Base-by-base conservation (phyloP, 1,140 invertebrate genomes). In the Heliconius congener region DNA sequence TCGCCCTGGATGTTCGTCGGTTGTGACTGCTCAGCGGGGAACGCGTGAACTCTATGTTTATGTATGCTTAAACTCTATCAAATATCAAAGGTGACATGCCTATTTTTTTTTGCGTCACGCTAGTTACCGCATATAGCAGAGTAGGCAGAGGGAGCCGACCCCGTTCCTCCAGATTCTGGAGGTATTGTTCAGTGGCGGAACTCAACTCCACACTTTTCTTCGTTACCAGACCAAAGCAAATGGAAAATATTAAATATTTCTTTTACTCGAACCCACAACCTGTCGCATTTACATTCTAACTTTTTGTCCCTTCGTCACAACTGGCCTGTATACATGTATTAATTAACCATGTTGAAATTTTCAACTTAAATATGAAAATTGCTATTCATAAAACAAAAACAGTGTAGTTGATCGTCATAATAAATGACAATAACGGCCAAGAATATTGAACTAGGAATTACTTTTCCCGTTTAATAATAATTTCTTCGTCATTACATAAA, bases 11-110 rank as follows among this genome's bases (percentile, higher is more conserved):
- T 81, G 70, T 84, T 77, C 86, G 85, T 87, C 89, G 92, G 88
- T 88, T 90, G 91, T 88, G 87, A 82, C 86, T 81, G 82, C 93
- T 77, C 92, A 90, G 90, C 90, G 87, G 91, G 92, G 85, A 77
- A 86, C 88, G 72, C 74, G 4, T 30, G 27, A n/a, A 30, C 23
- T 57, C 52, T n/a, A 60, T 60, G n/a, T 66, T 27, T 27, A 30
- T 66, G 60, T 30, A 66, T 66, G 60, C 3, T 27, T 66, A 30
- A 66, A 30, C 5, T 23, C 55, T 57, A 8, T 23, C 8, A 57
- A n/a, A 57, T 55, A 19, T 55, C 52, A 55, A 55, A 55, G 18
- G 8, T 55, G n/a, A n/a, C n/a, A 57, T 57, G 55, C n/a, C 18
- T 19, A 16, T 46, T 0, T 52, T 0, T 46, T 46, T 46, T 46